Evolutionary conservation across 2,113 vertebrate species (phyloP).

Genomic region (Macaca mulatta): DNA sequence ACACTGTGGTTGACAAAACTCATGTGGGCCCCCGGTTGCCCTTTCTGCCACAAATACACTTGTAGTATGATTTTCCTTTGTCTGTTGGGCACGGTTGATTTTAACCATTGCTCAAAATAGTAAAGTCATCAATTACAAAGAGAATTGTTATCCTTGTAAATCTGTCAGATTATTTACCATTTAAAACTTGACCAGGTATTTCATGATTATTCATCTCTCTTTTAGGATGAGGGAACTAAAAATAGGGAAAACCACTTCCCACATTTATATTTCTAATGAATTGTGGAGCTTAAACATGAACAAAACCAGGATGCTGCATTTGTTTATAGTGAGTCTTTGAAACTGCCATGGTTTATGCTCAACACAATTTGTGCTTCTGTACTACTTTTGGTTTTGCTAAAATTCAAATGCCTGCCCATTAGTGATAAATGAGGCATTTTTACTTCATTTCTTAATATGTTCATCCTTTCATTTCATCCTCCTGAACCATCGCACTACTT

Average conservation of each 20-base stretch:
- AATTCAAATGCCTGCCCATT: background rate
- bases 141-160: background rate
- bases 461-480: background rate
- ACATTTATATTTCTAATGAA: background rate
- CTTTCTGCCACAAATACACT: background rate
- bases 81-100: background rate
- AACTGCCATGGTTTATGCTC: background rate
- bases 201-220: background rate
- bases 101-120: background rate
- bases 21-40: background rate
- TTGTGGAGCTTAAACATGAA: background rate
- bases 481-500: background rate
- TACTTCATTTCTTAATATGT: background rate
- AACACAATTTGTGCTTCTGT: background rate
- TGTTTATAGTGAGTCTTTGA: background rate
- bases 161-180: background rate
- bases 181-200: background rate
- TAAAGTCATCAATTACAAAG: background rate
- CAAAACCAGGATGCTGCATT: background rate
- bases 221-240: slow-evolving; percentile 20
- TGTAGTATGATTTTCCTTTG: background rate
- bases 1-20: background rate
- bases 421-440: background rate
- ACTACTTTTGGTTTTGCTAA: background rate
- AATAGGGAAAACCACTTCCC: background rate